These are phyloP conservation scores for Piprites chloris DNA, from an alignment of 2,113 vertebrate genomes.

Conservation along the genomic window DNA sequence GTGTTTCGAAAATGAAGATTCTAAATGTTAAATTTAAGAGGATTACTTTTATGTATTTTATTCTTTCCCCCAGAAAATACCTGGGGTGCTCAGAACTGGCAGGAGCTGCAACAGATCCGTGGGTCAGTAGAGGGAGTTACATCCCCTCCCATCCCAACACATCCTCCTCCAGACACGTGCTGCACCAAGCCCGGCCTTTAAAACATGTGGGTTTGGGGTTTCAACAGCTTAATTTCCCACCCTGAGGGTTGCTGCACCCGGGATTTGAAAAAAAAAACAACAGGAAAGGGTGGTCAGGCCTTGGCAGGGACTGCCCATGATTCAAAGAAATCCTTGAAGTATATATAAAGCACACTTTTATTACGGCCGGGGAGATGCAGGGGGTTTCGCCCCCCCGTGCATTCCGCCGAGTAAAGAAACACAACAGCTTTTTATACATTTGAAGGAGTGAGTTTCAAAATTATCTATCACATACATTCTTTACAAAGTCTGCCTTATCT, in stretches of 20 bases:
- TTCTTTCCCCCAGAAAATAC: background rate
- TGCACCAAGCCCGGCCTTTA: background rate
- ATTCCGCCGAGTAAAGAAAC: too few species aligned
- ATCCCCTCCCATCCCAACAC: background rate
- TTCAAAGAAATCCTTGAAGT: too few species aligned
- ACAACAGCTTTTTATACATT: too few species aligned
- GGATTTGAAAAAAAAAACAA: background rate
- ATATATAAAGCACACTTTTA: too few species aligned
- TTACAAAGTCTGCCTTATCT: too few species aligned
- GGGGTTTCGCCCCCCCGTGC: too few species aligned
- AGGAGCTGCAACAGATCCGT: background rate
- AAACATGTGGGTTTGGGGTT: background rate
- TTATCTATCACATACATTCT: too few species aligned
- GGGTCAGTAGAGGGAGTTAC: conserved; percentile 1
- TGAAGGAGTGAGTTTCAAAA: too few species aligned
- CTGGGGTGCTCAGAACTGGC: background rate
- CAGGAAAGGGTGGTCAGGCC: background rate
- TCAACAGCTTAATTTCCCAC: background rate
- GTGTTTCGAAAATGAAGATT: background rate
- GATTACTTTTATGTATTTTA: background rate
- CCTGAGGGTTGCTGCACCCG: background rate
- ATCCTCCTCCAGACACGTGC: background rate
- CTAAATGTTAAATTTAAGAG: background rate
- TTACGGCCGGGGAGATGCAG: too few species aligned
- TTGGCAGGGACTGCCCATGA: background rate